Evolutionary conservation across 2,888 invertebrate species (phyloP), one percentile per base, ranked within the genome.

Genomic region (Cosmia pyralina): DNA sequence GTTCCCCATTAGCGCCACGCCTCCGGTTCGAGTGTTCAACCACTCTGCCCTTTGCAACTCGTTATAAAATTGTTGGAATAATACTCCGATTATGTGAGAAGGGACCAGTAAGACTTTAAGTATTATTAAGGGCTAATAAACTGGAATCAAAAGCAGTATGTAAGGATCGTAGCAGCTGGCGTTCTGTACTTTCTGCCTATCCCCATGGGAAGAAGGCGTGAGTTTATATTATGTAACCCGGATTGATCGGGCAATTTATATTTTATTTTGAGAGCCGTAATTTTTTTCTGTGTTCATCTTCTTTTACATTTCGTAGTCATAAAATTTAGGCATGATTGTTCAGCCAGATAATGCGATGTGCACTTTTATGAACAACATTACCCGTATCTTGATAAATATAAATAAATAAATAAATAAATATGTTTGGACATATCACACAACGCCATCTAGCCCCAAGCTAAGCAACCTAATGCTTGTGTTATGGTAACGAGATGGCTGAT

Each of bases 41-140:
- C 66, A 64, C 63, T 70, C 59, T 69, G 76, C 82, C 66, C 74
- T 79, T 82, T 82, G 69, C 63, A 79, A 70, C 55, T 64, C 50
- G 70, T 72, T 73, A 69, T 81, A 77, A 82, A 66, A 82, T 77
- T 66, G 58, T 72, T 71, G 57, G 38, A 62, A 77, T 71, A 50
- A 55, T 58, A 66, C 17, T n/a, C 10, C 19, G 17, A 11, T 22
- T 38, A 82, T 82, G 71, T 50, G 11, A 22, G 13, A 84, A 13
- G 22, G 69, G 79, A 58, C 62, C 64, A 85, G 38, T 52, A 19
- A 22, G 11, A n/a, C 44, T 10, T 22, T 22, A 7, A 34, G 10
- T 34, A 1, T 5, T n/a, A n/a, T n/a, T n/a, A n/a, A n/a, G n/a
- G n/a, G n/a, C 10, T 64, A 11, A 46, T 46, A 46, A 28, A 4